Percentiles rank a stretch among this genome's conserved stretches.
Conservation (phyloP, 2,113 vertebrate genomes). For the Aleadryas rufinucha region DNA sequence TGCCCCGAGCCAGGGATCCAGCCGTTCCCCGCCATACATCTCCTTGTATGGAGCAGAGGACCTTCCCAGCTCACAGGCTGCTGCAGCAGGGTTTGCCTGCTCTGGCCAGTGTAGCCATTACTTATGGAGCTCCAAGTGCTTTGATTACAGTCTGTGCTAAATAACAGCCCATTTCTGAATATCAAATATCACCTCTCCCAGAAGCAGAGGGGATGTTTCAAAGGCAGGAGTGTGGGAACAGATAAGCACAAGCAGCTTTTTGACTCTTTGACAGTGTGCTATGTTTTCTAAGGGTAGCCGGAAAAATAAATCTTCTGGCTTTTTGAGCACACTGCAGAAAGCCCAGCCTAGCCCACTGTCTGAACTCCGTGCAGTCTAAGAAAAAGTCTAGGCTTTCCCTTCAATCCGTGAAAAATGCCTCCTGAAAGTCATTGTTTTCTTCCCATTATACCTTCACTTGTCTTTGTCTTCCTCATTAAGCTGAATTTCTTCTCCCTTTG, state of each 20-base stretch:
- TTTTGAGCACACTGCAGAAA: not conserved
- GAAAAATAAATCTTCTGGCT: not conserved
- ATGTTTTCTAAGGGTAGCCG: not conserved
- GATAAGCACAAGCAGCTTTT: not conserved
- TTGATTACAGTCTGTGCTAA: not conserved
- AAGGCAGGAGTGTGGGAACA: not conserved
- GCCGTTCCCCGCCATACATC: not conserved
- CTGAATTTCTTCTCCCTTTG: not conserved
- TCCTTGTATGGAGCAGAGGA: not conserved
- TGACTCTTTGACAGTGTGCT: not conserved
- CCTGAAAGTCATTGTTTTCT: not conserved
- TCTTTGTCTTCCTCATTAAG: not conserved
- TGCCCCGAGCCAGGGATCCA: not conserved
- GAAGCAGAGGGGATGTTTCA: not conserved
- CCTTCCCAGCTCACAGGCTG: not conserved
- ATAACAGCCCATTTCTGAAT: not conserved
- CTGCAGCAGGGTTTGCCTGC: not conserved
- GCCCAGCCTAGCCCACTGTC: not conserved
- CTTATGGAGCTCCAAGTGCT: not conserved
- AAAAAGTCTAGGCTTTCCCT: not conserved
- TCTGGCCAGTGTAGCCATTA: fast-evolving
- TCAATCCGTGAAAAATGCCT: not conserved
- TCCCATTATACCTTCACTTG: not conserved
- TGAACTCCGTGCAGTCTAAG: not conserved
- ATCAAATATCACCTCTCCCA: not conserved